A percentile compares a stretch with the other conserved stretches of the same genome.
Conservation (phyloP, 64 coral and sea anemone species). For the Montipora cactus region DNA sequence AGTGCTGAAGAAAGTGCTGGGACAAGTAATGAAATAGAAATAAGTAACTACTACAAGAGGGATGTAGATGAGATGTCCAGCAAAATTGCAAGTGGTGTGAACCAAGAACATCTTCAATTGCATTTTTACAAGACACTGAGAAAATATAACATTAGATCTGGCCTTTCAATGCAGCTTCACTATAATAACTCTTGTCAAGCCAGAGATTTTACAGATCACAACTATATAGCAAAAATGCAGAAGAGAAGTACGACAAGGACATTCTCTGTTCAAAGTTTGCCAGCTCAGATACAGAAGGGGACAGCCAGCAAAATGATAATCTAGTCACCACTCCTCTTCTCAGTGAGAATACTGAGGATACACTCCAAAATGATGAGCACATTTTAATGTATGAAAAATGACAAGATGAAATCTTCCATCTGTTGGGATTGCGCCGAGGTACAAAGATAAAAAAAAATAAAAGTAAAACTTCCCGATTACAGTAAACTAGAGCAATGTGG, state of each 20-base stretch:
- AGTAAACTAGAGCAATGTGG: too few species aligned
- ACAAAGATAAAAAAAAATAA: too few species aligned
- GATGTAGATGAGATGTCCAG: neutral
- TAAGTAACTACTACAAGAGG: neutral
- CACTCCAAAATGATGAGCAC: neutral
- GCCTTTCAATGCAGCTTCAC: constrained; percentile 13
- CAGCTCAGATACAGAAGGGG: neutral
- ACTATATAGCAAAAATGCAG: neutral
- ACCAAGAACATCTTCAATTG: constrained; percentile 8
- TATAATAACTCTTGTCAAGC: neutral
- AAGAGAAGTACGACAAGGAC: neutral
- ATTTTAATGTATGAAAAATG: too few species aligned
- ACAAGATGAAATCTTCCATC: too few species aligned
- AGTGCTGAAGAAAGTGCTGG: neutral
- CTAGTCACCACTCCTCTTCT: neutral
- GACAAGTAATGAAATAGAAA: neutral
- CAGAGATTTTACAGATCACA: neutral
- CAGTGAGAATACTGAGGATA: neutral
- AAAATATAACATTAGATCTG: constrained; percentile 8
- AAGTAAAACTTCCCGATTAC: too few species aligned
- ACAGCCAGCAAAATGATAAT: neutral
- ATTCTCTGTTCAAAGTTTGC: neutral
- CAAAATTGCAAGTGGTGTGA: neutral
- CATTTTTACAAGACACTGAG: constrained; percentile 8
- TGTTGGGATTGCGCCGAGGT: too few species aligned